Evolutionary conservation across 2,797 vertebrate genomes (phyloP), one percentile per base, ranked within the genome.

Genomic region (Bovichtus variegatus): DNA sequence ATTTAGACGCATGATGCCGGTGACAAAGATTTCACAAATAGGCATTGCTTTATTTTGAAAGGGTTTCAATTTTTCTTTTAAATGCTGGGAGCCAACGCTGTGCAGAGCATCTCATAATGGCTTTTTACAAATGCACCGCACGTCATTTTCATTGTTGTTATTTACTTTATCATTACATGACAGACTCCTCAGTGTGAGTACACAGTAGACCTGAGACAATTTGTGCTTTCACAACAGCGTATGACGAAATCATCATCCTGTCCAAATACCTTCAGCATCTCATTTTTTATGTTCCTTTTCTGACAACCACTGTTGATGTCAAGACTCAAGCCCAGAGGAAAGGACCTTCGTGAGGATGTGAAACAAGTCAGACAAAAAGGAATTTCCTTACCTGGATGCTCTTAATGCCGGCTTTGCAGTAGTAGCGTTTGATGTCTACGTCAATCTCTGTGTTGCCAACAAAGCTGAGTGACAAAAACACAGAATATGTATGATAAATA

Each of bases 321-420:
- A 41, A 50, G 65, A 50, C 50, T 61, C 36, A 13, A 8, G 27
- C 40, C n/a, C 25, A 58, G 70, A 51, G 21, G 4, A 62, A 72
- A 60, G 21, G 0, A 25, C 13, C 34, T 50, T 38, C 41, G 34
- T 31, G 49, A 61, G 55, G 50, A 66, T 36, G 29, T 47, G 27
- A 25, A 47, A 74, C 15, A 21, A 68, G 40, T 43, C 21, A 58
- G 3, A 69, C 38, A 71, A 43, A 65, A 43, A 47, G 3, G 29
- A 23, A 2, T 34, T 25, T 58, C 19, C 91, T 92, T 81, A 99
- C 98, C 97, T 99, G 98, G 87, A 99, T 97, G 85, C 97, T 98
- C 89, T 97, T 98, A 70, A 99, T 98, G 50, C 98, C 98, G 54
- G 98, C 98, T 96, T 96, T 97, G 94, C 98, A 99, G 94, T 97